Evolutionary conservation across 2,888 invertebrate genomes (phyloP), one percentile per base, ranked within the genome.

Genomic region (Epirrhoe tristata): DNA sequence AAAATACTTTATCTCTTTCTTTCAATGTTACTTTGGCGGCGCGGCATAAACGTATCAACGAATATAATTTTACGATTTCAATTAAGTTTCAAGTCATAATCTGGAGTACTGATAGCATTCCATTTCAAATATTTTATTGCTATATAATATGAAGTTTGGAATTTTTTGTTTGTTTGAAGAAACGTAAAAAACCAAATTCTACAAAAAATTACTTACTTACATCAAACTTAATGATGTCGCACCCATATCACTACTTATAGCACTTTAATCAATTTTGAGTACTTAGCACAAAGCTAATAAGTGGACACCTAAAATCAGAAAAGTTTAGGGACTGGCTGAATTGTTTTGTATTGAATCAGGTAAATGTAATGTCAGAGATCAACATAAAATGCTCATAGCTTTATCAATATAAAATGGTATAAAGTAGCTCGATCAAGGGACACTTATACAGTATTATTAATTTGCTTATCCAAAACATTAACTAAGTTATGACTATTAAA

Each of bases 11-110:
- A 72, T 68, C 64, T 51, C 58, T 61, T 67, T 60, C 59, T 79
- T 79, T 79, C 79, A 82, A 82, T 79, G 80, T 83, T 75, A 70
- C 83, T 82, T 85, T 82, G 81, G 79, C 81, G 80, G 80, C 73
- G 66, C 81, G 80, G 80, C 73, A 66, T 63, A 66, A 72, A 74
- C 61, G 67, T 78, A 79, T 79, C 69, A 70, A 73, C 66, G 68
- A 73, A 75, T 72, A 82, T 82, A 77, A 83, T 77, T 80, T 87
- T 80, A 86, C 75, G 85, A 83, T 77, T 81, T 79, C 74, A 79
- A 80, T 80, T 75, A 77, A 31, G 56, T 63, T 74, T 74, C 73
- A 74, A 77, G 69, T 74, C 68, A 75, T 75, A 78, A 78, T 76
- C 73, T 68, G 63, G 60, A 72, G 32, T 56, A 70, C 58, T 43